Percentiles rank a stretch among this genome's conserved stretches.
Conservation (phyloP, 2,113 vertebrate species). For the Rhinopomastus cyanomelas region DNA sequence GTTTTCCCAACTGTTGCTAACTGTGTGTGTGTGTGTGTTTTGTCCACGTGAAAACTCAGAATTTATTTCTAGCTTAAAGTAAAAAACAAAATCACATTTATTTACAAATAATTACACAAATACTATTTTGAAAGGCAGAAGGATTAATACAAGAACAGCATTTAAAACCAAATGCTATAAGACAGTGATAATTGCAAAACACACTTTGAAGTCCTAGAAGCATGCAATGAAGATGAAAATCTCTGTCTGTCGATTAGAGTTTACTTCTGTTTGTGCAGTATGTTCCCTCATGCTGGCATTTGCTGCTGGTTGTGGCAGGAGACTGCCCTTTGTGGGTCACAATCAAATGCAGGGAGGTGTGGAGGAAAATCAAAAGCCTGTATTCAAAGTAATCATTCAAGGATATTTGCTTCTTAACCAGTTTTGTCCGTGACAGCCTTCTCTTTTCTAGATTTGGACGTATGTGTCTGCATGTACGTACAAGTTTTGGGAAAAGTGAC, state of each 20-base stretch:
- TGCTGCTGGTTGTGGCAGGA: neutral
- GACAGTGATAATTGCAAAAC: neutral
- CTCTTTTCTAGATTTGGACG: neutral
- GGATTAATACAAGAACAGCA: neutral
- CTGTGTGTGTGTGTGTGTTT: neutral
- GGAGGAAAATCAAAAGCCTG: neutral
- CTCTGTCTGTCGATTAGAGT: neutral
- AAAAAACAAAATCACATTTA: neutral
- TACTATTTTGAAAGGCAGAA: neutral
- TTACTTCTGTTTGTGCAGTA: neutral
- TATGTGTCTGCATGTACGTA: neutral
- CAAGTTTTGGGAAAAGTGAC: neutral
- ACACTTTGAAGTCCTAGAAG: neutral
- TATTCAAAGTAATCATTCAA: neutral
- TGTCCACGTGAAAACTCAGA: neutral
- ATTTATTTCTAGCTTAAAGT: neutral
- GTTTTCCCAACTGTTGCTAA: neutral
- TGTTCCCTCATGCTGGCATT: neutral
- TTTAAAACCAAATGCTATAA: neutral
- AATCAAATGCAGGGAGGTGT: neutral
- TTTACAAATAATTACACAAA: neutral
- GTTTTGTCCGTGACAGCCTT: neutral
- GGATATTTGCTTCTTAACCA: neutral
- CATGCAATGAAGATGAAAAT: neutral
- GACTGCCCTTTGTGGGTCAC: neutral